phyloP scores from a whole-genome alignment of 2,113 vertebrate species.

The Silurus asotus region DNA sequence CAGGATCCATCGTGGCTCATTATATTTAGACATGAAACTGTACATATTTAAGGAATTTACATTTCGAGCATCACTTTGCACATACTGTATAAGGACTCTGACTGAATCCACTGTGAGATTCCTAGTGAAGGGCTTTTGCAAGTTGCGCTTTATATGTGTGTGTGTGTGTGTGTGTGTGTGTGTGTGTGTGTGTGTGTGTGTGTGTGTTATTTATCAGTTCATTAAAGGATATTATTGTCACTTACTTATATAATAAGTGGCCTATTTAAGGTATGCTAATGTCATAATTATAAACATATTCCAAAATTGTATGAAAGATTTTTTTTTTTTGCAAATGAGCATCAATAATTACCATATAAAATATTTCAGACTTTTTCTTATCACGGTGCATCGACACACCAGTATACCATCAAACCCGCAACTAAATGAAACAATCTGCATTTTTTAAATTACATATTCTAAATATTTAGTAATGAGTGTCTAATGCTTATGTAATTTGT shows the following conservation, averaged over 20 bases:
- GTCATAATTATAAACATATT: neutral
- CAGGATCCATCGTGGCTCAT: neutral
- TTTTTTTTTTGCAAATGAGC: neutral
- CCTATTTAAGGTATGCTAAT: neutral
- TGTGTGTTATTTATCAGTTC: neutral
- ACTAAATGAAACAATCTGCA: neutral
- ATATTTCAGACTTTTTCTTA: neutral
- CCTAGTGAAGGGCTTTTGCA: neutral
- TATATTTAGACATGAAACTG: neutral
- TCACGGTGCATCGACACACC: neutral
- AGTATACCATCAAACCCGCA: neutral
- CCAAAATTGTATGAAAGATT: neutral
- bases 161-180: neutral
- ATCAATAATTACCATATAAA: neutral
- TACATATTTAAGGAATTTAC: neutral
- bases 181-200: neutral
- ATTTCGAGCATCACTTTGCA: conserved; percentile 8
- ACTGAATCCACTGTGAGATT: conserved; percentile 26
- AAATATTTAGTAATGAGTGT: neutral
- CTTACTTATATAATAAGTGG: neutral
- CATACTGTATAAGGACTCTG: conserved; percentile 3
- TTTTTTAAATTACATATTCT: neutral
- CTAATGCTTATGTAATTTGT: neutral
- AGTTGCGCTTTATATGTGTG: neutral
- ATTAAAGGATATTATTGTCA: neutral